A percentile compares a stretch with the other conserved stretches of the same genome.
Conservation (phyloP, 2,797 vertebrate species). For the Brachyalestes nurse region DNA sequence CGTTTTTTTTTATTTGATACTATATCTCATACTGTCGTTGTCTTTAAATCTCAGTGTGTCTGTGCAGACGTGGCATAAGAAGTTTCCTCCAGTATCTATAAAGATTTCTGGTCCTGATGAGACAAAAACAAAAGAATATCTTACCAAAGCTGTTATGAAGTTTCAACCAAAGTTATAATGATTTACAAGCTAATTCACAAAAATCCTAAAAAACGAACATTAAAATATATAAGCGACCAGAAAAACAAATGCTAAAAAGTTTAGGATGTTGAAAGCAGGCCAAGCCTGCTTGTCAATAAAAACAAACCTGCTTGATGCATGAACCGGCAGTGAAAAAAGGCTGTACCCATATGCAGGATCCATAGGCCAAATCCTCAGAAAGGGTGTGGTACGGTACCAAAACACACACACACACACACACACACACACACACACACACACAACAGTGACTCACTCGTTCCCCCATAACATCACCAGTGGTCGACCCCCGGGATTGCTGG, state of each 20-base stretch:
- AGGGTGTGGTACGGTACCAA: constrained; percentile 23
- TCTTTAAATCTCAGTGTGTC: too few species aligned
- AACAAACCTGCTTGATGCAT: neutral
- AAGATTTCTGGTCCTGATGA: too few species aligned
- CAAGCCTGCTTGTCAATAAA: neutral
- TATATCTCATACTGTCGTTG: too few species aligned
- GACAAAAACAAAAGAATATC: too few species aligned
- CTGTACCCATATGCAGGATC: neutral
- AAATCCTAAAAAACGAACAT: too few species aligned
- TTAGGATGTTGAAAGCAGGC: neutral
- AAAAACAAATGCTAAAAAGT: too few species aligned
- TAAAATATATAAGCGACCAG: too few species aligned
- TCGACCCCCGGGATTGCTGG: constrained; percentile 41
- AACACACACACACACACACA: constrained; percentile 17
- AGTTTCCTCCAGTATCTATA: too few species aligned
- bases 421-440: constrained; percentile 21
- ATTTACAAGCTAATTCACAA: neutral
- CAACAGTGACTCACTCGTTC: constrained; percentile 55
- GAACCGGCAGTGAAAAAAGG: constrained; percentile 9
- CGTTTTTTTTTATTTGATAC: too few species aligned
- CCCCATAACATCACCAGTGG: constrained; percentile 44
- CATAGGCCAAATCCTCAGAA: constrained; percentile 21
- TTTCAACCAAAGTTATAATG: neutral
- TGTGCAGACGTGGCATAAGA: too few species aligned
- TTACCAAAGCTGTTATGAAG: neutral